Base-by-base conservation (phyloP, 2,797 vertebrate genomes). In the Adrianichthys oophorus region DNA sequence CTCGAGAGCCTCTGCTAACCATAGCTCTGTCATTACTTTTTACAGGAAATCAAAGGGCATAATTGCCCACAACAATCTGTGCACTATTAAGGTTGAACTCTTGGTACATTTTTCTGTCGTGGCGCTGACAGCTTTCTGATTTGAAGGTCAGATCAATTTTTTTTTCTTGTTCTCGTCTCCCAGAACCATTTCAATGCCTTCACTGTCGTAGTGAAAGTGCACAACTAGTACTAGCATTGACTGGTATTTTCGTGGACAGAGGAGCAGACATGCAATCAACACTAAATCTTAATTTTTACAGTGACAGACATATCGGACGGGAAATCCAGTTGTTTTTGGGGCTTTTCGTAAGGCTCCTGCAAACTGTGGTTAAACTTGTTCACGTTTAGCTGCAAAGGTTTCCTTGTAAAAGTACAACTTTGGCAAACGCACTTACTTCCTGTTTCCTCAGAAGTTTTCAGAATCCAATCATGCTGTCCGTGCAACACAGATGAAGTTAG, bases 161-260 rank as follows among this genome's bases (percentile, higher is more conserved):
- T n/a, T 26, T 41, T 43, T 4, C 50, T 52, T 59, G 43, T 44
- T 44, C 8, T 65, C 0, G 15, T 76, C 52, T 59, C 69, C 69
- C 29, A 51, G 62, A 79, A 76, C 64, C 78, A 86, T 85, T 88
- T 82, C 76, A 81, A 71, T 68, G 65, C 62, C 69, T 80, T 83
- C 76, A 18, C 43, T 0, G 41, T 66, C 41, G 45, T 74, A 79
- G 62, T 72, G 63, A 58, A 68, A 58, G 67, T 56, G 58, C 64
- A 47, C 48, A 62, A 41, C 59, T 68, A 77, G 78, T 63, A 67
- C 23, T 60, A 62, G 70, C 65, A 62, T 71, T 55, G 61, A 53
- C 58, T 21, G 48, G 56, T 65, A 15, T 47, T 52, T 65, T 42
- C 65, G 68, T 70, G 62, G 45, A 50, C 46, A 17, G 62, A 59